Conservation (phyloP, 2,797 vertebrate genomes). For the Rhinatrema bivittatum region DNA sequence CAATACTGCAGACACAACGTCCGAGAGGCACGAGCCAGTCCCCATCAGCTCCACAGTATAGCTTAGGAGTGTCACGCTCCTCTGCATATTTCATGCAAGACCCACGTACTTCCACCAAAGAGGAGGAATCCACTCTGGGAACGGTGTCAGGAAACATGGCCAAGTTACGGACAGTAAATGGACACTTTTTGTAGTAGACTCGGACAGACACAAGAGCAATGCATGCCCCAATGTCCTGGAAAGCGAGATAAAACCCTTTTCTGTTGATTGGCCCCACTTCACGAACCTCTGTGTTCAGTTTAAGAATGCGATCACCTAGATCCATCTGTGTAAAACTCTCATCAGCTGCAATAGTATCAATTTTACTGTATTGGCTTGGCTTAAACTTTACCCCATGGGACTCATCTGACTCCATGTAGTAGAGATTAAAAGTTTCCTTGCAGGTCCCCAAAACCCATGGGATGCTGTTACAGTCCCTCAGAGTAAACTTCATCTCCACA, state of each 20-base stretch:
- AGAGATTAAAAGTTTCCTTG: constrained; percentile 93
- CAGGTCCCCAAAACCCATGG: constrained; percentile 91
- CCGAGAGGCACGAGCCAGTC: constrained; percentile 92
- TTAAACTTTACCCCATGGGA: constrained; percentile 80
- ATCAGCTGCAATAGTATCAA: constrained; percentile 90
- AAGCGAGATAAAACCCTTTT: constrained; percentile 90
- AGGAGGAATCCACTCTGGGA: constrained; percentile 87
- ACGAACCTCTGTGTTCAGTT: constrained; percentile 90
- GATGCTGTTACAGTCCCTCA: constrained; percentile 93
- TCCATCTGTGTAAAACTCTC: constrained; percentile 97
- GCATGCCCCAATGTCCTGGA: constrained; percentile 92
- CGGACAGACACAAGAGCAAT: constrained; percentile 88
- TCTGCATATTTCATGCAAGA: constrained; percentile 88
- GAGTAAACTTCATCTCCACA: constrained; percentile 89
- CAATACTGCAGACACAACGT: constrained; percentile 81
- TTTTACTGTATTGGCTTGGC: constrained; percentile 79
- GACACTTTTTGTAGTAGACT: constrained; percentile 93
- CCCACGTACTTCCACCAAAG: constrained; percentile 88
- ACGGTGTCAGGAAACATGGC: constrained; percentile 90
- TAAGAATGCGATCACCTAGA: constrained; percentile 88
- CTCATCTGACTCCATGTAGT: constrained; percentile 85
- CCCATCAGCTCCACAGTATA: constrained; percentile 91
- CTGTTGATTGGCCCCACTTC: constrained; percentile 83
- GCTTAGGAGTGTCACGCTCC: constrained; percentile 83
- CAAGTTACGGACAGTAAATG: constrained; percentile 83